A percentile compares a stretch with the other conserved stretches of the same genome.
These are phyloP conservation scores for Sciurus niger DNA, from an alignment of 2,113 vertebrate species.

Conservation along the genomic window DNA sequence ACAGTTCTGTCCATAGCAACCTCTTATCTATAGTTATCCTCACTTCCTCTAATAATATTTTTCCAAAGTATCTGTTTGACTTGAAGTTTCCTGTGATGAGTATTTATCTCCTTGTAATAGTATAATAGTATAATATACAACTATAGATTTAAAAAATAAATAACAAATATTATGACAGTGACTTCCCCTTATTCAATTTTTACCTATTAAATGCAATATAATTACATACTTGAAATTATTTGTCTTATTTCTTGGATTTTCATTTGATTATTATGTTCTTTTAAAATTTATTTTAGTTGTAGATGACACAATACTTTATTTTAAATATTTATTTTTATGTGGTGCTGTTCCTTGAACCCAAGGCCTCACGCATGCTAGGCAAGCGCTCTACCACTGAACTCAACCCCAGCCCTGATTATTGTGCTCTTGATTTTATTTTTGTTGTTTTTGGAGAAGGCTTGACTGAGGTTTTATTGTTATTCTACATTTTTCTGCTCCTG, in stretches of 20 bases:
- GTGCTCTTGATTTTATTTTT: background rate
- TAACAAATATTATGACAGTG: background rate
- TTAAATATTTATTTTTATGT: too few relatives aligned
- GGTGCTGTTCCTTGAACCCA: too few relatives aligned
- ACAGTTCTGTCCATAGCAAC: background rate
- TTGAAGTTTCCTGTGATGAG: background rate
- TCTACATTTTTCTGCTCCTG: background rate
- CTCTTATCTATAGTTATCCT: background rate
- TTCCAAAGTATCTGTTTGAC: background rate
- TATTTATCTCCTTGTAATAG: background rate
- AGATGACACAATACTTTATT: too few relatives aligned
- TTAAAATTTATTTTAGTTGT: too few relatives aligned
- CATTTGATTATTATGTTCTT: background rate
- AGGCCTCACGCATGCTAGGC: too few relatives aligned
- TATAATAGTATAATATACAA: background rate
- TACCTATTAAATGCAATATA: background rate
- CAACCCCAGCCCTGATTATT: background rate
- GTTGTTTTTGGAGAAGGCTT: background rate
- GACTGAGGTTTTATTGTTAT: background rate
- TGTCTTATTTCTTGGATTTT: background rate
- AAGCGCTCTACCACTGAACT: too few relatives aligned
- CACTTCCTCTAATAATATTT: background rate
- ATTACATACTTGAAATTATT: background rate
- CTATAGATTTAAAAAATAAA: background rate
- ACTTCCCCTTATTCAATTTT: background rate